These are phyloP conservation scores for sheep (Ovis aries) DNA, from an alignment of 2,113 vertebrate genomes.

Conservation along the genomic window DNA sequence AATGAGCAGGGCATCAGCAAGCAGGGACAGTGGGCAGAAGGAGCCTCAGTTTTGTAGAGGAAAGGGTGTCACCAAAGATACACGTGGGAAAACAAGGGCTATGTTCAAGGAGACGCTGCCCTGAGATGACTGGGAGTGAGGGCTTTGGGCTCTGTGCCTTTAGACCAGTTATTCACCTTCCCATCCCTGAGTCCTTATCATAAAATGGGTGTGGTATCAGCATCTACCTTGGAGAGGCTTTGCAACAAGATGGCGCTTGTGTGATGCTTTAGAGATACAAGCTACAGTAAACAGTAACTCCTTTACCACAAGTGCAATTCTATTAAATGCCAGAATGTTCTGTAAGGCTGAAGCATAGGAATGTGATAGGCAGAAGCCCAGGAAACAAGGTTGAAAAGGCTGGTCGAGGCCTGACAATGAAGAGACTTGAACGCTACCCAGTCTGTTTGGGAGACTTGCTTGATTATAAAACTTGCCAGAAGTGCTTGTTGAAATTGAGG, in stretches of 20 bases:
- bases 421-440: not conserved
- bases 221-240: not conserved
- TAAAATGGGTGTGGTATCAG: fast-evolving
- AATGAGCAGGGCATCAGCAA: fast-evolving
- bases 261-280: not conserved
- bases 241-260: fast-evolving
- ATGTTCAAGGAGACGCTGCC: fast-evolving
- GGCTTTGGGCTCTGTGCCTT: not conserved
- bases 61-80: not conserved
- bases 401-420: not conserved
- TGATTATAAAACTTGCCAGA: not conserved
- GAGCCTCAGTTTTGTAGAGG: not conserved
- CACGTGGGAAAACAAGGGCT: not conserved
- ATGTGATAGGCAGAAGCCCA: not conserved
- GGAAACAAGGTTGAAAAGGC: not conserved
- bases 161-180: not conserved
- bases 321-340: not conserved
- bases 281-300: too few relatives aligned
- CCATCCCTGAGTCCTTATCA: not conserved
- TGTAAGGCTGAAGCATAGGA: not conserved
- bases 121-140: not conserved
- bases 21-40: not conserved
- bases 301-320: not conserved
- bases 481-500: not conserved
- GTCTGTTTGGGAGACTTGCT: not conserved